A percentile compares a stretch with the other conserved stretches of the same genome.
These are phyloP conservation scores for Sebastes schlegelii DNA, from an alignment of 2,113 vertebrate species.

Conservation along the genomic window DNA sequence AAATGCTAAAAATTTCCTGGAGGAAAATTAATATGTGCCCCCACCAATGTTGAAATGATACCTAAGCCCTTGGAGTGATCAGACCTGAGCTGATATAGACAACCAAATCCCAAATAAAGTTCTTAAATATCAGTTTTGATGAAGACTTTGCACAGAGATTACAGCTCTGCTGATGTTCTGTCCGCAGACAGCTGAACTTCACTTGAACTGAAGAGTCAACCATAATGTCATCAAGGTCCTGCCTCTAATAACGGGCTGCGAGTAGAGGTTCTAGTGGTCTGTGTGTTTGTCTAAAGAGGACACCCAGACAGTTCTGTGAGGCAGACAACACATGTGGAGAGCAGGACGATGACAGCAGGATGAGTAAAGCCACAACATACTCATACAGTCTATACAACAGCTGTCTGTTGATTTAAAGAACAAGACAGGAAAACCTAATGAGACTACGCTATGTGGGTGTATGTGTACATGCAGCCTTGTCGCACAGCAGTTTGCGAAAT, in stretches of 20 bases:
- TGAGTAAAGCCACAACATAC: conserved; percentile 41
- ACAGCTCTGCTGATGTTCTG: neutral
- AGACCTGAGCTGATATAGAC: no score
- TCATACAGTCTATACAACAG: conserved; percentile 28
- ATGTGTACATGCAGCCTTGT: neutral
- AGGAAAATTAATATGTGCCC: no score
- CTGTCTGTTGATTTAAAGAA: conserved; percentile 49
- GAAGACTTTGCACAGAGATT: neutral
- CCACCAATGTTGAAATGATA: no score
- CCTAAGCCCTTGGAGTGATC: no score
- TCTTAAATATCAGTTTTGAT: no score
- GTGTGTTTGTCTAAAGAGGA: conserved; percentile 18
- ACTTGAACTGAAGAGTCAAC: conserved; percentile 1
- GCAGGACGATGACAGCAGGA: conserved; percentile 19
- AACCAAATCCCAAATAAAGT: no score
- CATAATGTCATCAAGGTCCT: neutral
- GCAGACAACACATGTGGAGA: no score
- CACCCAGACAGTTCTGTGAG: conserved; percentile 6
- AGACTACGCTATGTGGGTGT: neutral
- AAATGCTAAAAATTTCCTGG: no score
- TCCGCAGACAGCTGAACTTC: conserved; percentile 16
- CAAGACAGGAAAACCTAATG: neutral
- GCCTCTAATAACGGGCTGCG: conserved; percentile 11
- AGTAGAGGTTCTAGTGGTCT: conserved; percentile 2
- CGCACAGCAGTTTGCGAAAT: no score